Percentiles rank a stretch among this genome's conserved stretches.
Evolutionary conservation across 1,140 invertebrate species (phyloP).

Genomic region (Listronotus oregonensis): DNA sequence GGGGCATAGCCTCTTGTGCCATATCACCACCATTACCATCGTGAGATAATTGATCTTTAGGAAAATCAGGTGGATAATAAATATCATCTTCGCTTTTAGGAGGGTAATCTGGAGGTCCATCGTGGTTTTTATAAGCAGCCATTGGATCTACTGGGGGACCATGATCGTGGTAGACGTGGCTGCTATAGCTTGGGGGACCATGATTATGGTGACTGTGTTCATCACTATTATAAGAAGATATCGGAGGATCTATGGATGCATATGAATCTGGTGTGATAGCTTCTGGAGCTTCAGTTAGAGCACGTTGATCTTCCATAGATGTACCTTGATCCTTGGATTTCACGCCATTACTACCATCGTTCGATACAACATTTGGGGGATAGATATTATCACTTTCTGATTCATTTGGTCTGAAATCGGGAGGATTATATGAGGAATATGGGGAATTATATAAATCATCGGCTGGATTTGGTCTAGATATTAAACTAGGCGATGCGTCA

Average conservation of each 20-base stretch:
- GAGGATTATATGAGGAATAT: slow-evolving; percentile 50
- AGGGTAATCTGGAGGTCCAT: slow-evolving; percentile 17
- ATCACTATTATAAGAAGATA: slow-evolving; percentile 27
- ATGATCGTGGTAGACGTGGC: slow-evolving; percentile 37
- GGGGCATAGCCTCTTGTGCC: slow-evolving; percentile 1
- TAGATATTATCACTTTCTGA: slow-evolving; percentile 13
- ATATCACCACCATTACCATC: not conserved
- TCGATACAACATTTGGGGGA: slow-evolving; percentile 19
- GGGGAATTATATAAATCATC: slow-evolving; percentile 43
- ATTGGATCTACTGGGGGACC: slow-evolving; percentile 34
- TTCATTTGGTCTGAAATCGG: slow-evolving; percentile 38
- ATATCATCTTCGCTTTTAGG: slow-evolving; percentile 35
- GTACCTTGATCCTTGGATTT: not conserved
- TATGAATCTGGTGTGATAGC: slow-evolving; percentile 27
- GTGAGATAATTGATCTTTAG: slow-evolving; percentile 19
- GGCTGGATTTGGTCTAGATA: slow-evolving; percentile 23
- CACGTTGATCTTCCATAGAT: not conserved
- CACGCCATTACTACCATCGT: not conserved
- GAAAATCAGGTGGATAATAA: slow-evolving; percentile 41
- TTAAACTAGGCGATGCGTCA: slow-evolving; percentile 9
- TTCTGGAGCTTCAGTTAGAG: slow-evolving; percentile 11
- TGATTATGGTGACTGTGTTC: slow-evolving; percentile 2
- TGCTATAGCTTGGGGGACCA: slow-evolving; percentile 12
- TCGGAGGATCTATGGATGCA: slow-evolving; percentile 38
- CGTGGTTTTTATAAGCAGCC: slow-evolving; percentile 21